A percentile compares a stretch with the other conserved stretches of the same genome.
These are phyloP conservation scores for Pelodiscus sinensis DNA, from an alignment of 2,113 vertebrate species.

Conservation along the genomic window DNA sequence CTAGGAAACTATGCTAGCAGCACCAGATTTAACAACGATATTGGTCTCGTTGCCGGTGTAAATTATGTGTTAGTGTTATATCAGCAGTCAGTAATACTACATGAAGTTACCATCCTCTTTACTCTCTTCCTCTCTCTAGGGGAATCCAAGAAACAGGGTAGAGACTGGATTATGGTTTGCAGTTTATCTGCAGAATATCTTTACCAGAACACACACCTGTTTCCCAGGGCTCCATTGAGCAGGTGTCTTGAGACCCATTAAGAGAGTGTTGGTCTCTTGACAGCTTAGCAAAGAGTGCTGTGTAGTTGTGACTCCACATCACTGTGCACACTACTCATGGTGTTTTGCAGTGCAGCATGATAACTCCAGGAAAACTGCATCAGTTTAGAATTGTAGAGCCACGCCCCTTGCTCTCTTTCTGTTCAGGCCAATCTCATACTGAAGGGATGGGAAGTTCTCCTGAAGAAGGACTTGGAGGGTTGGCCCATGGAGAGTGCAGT, in stretches of 20 bases:
- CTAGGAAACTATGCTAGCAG: neutral
- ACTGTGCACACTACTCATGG: rapidly evolving
- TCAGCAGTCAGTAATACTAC: neutral
- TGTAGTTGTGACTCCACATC: rapidly evolving
- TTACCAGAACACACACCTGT: slow-evolving; percentile 52
- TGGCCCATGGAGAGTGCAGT: neutral
- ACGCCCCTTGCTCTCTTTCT: slow-evolving; percentile 17
- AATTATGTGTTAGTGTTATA: neutral
- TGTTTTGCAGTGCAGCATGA: neutral
- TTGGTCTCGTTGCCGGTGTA: slow-evolving; percentile 30
- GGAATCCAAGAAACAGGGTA: slow-evolving; percentile 15
- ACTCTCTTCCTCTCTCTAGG: slow-evolving; percentile 40
- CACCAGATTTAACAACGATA: neutral
- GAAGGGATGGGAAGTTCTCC: slow-evolving; percentile 19
- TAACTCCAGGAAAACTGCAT: rapidly evolving
- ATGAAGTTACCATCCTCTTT: slow-evolving; percentile 32
- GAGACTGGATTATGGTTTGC: slow-evolving; percentile 43
- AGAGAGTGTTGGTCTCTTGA: slow-evolving; percentile 28
- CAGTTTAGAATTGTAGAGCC: neutral
- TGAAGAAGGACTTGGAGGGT: neutral
- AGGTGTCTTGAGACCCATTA: slow-evolving; percentile 35
- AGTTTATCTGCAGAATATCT: slow-evolving; percentile 30
- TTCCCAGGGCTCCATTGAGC: slow-evolving; percentile 13
- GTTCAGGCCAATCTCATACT: slow-evolving; percentile 15
- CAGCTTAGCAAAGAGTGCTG: neutral